A percentile compares a stretch with the other conserved stretches of the same genome.
Conservation (phyloP, 2,888 invertebrate species). For the Strigamia maritima region DNA sequence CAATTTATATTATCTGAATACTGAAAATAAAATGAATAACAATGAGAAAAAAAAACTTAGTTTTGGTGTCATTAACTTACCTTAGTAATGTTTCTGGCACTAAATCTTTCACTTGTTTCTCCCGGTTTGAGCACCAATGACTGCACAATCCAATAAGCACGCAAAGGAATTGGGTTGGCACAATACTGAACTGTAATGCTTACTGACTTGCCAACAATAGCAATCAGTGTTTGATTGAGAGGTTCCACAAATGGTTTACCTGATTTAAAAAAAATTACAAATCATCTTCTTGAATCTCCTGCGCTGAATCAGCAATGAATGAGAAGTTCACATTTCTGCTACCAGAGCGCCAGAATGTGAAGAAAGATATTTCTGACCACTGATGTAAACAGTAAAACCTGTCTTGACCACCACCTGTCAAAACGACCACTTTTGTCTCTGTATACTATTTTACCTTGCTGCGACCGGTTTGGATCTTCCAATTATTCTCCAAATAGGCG, state of each 20-base stretch:
- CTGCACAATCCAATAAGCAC: constrained; percentile 61
- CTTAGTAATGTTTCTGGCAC: constrained; percentile 59
- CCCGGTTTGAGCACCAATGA: constrained; percentile 47
- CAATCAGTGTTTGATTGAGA: constrained; percentile 64
- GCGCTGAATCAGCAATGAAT: no score
- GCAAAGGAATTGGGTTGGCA: constrained; percentile 68
- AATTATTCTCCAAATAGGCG: no score
- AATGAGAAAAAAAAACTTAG: background rate
- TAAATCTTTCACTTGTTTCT: constrained; percentile 49
- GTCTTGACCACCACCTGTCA: no score
- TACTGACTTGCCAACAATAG: constrained; percentile 66
- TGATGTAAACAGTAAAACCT: no score
- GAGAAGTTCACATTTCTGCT: no score
- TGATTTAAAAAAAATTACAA: constrained; percentile 55
- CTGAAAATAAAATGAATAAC: constrained; percentile 47
- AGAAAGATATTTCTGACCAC: no score
- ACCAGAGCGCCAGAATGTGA: no score
- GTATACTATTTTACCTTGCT: no score
- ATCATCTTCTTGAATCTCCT: no score
- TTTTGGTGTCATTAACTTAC: constrained; percentile 45
- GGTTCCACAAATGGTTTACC: constrained; percentile 64
- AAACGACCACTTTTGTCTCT: no score
- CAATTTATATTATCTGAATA: constrained; percentile 57
- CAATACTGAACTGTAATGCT: constrained; percentile 71
- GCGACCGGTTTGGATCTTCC: no score